Base-by-base conservation (phyloP, 37 sponge, comb jelly and placozoan species). In the Theonella swinhoei region DNA sequence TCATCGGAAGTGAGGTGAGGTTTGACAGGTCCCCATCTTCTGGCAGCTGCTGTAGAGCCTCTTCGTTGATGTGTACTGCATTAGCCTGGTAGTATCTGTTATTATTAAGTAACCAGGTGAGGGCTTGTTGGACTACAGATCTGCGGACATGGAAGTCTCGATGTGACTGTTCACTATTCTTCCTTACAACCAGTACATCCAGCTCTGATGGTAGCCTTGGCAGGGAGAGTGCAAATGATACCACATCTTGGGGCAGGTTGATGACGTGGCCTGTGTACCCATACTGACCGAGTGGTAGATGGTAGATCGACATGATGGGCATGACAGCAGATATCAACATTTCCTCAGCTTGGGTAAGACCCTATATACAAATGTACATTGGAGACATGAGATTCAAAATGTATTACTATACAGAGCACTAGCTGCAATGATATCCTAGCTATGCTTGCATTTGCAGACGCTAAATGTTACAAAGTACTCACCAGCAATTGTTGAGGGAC, bases 121-220 rank as follows among this genome's bases (percentile, higher is more conserved):
- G 76, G 24, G 85, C 85, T 36, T 63, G 34, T 25, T 68, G 70
- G 1, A 89, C 80, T 28, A 76, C 73, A 62, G 29, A 1, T 36
- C 81, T 30, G 1, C 90, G 23, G 31, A 89, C 85, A 30, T 68
- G 80, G 39, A 89, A 89, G 75, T 87, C 81, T 9, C 30, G 65
- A 4, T 80, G 80, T 2, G 80, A 39, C 1, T 70, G 47, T 37
- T 31, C 54, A 0, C 25, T 3, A 23, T 83, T 74, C 22, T 59
- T 79, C 40, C 87, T 86, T 43, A 78, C 80, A 72, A 79, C 61
- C 2, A 86, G 23, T 0, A 79, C 54, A 69, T 77, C 62, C 0
- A 87, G 38, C 30, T 73, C 68, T 33, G 68, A 37, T 0, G 76
- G 76, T 8, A 64, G 54, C 66, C 62, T 4, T 74, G 88, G 88